These are phyloP conservation scores for Papilio aristodemus DNA, from an alignment of 1,140 invertebrate genomes.

Conservation along the genomic window DNA sequence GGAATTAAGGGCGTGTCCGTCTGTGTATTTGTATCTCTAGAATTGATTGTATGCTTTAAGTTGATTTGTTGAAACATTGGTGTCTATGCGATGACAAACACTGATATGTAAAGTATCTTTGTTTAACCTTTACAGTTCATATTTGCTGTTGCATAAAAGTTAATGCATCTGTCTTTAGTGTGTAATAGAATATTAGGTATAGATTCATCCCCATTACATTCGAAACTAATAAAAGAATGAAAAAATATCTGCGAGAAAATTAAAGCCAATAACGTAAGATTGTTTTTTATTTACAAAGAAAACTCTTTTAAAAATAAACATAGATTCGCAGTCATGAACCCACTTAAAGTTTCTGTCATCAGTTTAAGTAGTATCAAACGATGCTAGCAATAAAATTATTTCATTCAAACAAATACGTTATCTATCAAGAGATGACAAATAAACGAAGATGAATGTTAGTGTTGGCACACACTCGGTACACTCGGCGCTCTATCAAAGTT, in stretches of 20 bases:
- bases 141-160: too few species aligned
- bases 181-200: too few species aligned
- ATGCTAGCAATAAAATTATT: neutral
- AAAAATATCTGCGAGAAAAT: too few species aligned
- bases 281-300: too few species aligned
- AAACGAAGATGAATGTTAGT: slow-evolving; percentile 24
- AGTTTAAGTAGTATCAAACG: neutral
- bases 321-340: too few species aligned
- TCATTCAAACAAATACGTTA: neutral
- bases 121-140: neutral
- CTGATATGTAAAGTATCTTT: neutral
- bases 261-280: too few species aligned
- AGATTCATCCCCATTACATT: too few species aligned
- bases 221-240: too few species aligned
- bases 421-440: slow-evolving; percentile 3
- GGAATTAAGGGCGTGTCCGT: slow-evolving; percentile 29
- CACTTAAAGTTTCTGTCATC: neutral
- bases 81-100: neutral
- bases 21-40: neutral
- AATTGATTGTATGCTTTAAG: slow-evolving; percentile 8
- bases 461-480: neutral
- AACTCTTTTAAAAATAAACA: too few species aligned
- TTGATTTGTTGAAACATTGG: slow-evolving; percentile 20
- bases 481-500: neutral
- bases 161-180: too few species aligned